These are phyloP conservation scores for Neoaliturus tenellus DNA, from an alignment of 2,888 invertebrate genomes.

Conservation along the genomic window DNA sequence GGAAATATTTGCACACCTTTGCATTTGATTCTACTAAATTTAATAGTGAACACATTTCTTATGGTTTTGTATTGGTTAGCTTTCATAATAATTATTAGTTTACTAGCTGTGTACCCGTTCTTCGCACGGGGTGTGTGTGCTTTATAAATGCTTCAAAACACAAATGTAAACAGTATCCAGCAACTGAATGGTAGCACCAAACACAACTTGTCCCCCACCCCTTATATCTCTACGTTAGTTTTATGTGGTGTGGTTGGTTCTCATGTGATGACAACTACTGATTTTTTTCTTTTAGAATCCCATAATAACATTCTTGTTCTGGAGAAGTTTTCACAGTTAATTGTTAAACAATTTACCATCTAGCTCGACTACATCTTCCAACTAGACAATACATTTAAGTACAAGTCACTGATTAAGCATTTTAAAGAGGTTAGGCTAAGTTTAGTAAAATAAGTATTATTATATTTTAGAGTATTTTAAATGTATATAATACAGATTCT, in stretches of 20 bases:
- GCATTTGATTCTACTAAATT: too few species aligned
- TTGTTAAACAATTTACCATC: background rate
- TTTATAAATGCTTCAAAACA: too few species aligned
- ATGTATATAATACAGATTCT: conserved; percentile 42
- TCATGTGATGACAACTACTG: background rate
- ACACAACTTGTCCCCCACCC: background rate
- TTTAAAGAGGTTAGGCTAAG: conserved; percentile 42
- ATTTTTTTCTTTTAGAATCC: background rate
- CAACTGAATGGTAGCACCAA: background rate
- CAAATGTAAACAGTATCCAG: background rate
- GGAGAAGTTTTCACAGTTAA: background rate
- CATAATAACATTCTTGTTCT: background rate
- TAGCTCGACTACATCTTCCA: conserved; percentile 46
- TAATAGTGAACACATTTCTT: too few species aligned
- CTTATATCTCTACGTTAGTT: background rate
- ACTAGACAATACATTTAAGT: conserved; percentile 50
- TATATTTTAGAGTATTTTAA: conserved; percentile 52
- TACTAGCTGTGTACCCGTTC: too few species aligned
- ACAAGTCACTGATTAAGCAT: conserved; percentile 38
- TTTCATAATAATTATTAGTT: too few species aligned
- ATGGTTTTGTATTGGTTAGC: too few species aligned
- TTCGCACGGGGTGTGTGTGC: too few species aligned
- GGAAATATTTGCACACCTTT: too few species aligned
- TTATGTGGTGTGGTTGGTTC: conserved; percentile 12
- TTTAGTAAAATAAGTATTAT: conserved; percentile 45